These are phyloP conservation scores for Megalopta genalis DNA, from an alignment of 1,140 invertebrate genomes.

Conservation along the genomic window DNA sequence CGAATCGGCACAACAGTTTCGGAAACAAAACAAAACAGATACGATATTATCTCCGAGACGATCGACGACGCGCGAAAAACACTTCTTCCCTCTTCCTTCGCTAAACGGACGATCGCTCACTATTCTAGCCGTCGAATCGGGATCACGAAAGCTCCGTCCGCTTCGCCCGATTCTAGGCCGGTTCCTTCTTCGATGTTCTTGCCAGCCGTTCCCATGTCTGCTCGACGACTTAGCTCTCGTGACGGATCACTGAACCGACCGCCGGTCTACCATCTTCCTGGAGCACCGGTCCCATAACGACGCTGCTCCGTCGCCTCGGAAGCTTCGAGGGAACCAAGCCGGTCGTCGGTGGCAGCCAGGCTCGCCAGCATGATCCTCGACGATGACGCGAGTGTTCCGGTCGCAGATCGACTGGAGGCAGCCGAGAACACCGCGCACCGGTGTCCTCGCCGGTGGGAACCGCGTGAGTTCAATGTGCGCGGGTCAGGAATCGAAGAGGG, in stretches of 20 bases:
- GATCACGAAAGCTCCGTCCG: conserved; percentile 15
- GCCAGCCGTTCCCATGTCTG: conserved; percentile 1
- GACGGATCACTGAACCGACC: background rate
- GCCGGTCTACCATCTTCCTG: background rate
- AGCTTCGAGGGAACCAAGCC: background rate
- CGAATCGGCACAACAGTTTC: conserved; percentile 2
- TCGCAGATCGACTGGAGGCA: background rate
- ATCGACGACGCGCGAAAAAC: background rate
- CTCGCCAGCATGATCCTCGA: conserved; percentile 30
- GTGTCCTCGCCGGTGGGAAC: conserved; percentile 33
- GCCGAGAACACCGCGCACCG: background rate
- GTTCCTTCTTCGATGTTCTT: conserved; percentile 12
- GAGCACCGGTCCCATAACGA: conserved; percentile 12
- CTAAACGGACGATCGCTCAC: background rate
- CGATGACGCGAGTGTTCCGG: background rate
- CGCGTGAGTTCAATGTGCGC: conserved; percentile 65
- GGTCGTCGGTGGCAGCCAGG: background rate
- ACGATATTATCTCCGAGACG: background rate
- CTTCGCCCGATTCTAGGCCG: conserved; percentile 12
- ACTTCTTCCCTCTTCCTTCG: background rate
- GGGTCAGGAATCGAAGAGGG: conserved; percentile 66
- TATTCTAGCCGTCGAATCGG: conserved; percentile 19
- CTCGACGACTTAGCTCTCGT: no score
- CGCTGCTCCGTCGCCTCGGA: conserved; percentile 3
- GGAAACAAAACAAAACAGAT: background rate